Evolutionary conservation across 2,888 invertebrate species (phyloP).

Genomic region (Hypomecis atomaria): DNA sequence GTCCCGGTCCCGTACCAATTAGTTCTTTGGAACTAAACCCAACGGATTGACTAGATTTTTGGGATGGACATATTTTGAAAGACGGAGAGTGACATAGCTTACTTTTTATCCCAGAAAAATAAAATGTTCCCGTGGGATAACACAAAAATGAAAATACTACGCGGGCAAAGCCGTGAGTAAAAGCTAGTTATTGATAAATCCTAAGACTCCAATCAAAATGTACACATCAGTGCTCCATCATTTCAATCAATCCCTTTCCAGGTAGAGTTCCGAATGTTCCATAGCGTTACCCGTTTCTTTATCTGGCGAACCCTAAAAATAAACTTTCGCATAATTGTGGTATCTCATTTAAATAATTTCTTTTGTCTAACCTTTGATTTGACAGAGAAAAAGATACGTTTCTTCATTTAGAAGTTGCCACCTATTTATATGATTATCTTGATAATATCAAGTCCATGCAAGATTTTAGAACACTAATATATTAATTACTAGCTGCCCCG

Average conservation of each 20-base stretch:
- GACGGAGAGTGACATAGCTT: too few species aligned
- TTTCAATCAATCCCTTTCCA: conserved; percentile 15
- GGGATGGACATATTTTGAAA: too few species aligned
- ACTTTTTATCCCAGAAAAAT: too few species aligned
- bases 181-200: background rate
- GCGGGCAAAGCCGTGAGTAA: background rate
- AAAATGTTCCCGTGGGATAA: background rate
- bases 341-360: conserved; percentile 62
- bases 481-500: too few species aligned
- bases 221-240: conserved; percentile 30
- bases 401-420: background rate
- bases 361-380: conserved; percentile 46
- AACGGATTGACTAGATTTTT: too few species aligned
- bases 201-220: conserved; percentile 8
- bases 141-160: too few species aligned
- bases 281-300: conserved; percentile 50
- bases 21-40: too few species aligned
- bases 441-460: too few species aligned
- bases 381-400: background rate
- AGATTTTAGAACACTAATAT: too few species aligned
- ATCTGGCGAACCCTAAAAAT: conserved; percentile 46
- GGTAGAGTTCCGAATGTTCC: conserved; percentile 33
- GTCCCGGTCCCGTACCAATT: too few species aligned
- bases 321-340: conserved; percentile 62
- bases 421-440: background rate